Percentiles rank a stretch among this genome's conserved stretches.
phyloP scores from a whole-genome alignment of 2,888 invertebrate genomes.

The Aelia acuminata region DNA sequence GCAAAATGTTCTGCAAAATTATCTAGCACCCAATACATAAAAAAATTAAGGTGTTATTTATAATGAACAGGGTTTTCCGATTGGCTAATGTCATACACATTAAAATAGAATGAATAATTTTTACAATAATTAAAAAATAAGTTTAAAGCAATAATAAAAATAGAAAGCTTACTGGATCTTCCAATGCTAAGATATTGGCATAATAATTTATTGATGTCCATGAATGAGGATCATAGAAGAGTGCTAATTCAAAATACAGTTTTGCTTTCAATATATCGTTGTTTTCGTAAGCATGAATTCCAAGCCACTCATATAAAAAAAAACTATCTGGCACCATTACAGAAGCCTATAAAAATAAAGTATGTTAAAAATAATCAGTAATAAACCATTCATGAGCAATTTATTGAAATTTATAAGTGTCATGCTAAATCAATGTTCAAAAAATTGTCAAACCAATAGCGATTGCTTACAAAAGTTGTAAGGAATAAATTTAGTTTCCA shows the following conservation, averaged over 20 bases:
- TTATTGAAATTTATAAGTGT: background rate
- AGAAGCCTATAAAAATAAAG: constrained; percentile 42
- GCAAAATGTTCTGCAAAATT: too few relatives aligned
- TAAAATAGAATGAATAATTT: too few relatives aligned
- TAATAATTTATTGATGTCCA: constrained; percentile 52
- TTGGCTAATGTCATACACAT: too few relatives aligned
- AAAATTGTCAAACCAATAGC: background rate
- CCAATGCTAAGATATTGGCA: constrained; percentile 15
- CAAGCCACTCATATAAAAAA: constrained; percentile 54
- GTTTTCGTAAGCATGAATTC: constrained; percentile 43
- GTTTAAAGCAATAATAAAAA: background rate
- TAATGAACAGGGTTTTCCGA: too few relatives aligned
- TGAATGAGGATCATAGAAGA: constrained; percentile 39
- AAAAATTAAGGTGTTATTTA: too few relatives aligned
- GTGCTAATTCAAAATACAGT: constrained; percentile 48
- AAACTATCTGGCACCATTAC: background rate
- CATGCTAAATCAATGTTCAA: background rate
- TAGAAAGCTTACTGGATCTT: constrained; percentile 24
- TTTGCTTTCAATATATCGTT: background rate
- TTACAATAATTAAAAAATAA: background rate
- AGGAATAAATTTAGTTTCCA: too few relatives aligned
- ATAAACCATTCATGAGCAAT: background rate
- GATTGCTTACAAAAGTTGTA: too few relatives aligned
- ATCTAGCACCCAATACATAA: too few relatives aligned
- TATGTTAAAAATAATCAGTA: background rate